These are phyloP conservation scores for Hippocampus abdominalis DNA, from an alignment of 2,113 vertebrate species.

Conservation along the genomic window DNA sequence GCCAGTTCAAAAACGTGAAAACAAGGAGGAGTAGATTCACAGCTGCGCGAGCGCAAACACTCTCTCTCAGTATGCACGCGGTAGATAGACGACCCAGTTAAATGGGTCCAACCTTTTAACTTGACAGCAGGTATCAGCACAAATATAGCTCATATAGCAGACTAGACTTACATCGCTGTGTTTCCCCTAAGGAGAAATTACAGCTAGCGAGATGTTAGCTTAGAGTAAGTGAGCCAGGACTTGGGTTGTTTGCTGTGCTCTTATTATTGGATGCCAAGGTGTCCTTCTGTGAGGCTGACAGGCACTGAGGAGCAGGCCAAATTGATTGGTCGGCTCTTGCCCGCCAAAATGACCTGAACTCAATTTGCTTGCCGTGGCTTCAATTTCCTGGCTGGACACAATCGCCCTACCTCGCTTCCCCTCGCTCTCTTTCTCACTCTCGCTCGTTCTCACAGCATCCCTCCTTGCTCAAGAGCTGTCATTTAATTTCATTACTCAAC, in stretches of 20 bases:
- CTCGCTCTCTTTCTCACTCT: constrained; percentile 8
- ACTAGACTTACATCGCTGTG: constrained; percentile 33
- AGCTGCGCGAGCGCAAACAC: too few species aligned
- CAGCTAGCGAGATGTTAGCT: constrained; percentile 54
- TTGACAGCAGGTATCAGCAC: constrained; percentile 24
- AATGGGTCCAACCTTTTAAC: constrained; percentile 25
- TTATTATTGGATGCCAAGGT: constrained; percentile 73
- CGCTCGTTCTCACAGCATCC: constrained; percentile 12
- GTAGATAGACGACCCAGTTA: constrained; percentile 1
- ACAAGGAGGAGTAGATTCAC: too few species aligned
- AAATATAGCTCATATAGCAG: constrained; percentile 16
- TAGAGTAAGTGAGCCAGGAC: constrained; percentile 59
- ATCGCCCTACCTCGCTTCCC: constrained; percentile 37
- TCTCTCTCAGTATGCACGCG: constrained; percentile 15
- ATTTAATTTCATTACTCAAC: constrained; percentile 76
- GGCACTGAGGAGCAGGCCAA: constrained; percentile 72
- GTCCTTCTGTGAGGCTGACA: constrained; percentile 69
- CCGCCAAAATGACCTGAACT: constrained; percentile 79
- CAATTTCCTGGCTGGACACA: constrained; percentile 76
- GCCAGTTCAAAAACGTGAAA: not conserved
- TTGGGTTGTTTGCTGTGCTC: constrained; percentile 67
- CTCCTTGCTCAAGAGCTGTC: constrained; percentile 65
- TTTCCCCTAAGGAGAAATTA: constrained; percentile 46
- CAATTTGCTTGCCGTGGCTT: constrained; percentile 80
- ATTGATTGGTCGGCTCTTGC: constrained; percentile 79